Evolutionary conservation across 2,888 invertebrate genomes (phyloP).

Genomic region (Apodemia mormo): DNA sequence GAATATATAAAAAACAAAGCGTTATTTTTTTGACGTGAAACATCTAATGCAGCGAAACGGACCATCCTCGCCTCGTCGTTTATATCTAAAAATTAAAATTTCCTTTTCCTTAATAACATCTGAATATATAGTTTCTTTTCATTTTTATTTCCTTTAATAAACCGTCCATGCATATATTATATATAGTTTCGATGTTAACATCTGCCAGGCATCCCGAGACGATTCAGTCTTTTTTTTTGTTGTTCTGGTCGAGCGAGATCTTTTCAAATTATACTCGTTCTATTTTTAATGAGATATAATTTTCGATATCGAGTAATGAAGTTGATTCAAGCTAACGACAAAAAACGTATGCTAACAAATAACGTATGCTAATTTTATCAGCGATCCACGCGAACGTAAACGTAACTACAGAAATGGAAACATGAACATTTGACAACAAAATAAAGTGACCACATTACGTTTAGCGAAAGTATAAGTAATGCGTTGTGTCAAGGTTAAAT

Average conservation of each 20-base stretch:
- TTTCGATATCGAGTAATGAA: background rate
- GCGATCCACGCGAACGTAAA: background rate
- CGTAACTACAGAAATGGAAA: background rate
- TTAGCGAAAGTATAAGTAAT: background rate
- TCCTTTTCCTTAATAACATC: too few species aligned
- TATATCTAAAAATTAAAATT: too few species aligned
- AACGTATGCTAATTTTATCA: background rate
- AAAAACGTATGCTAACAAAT: background rate
- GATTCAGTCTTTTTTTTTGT: too few species aligned
- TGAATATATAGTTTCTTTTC: too few species aligned
- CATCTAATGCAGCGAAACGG: too few species aligned
- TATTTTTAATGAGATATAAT: background rate
- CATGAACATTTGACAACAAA: background rate
- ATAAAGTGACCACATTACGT: background rate
- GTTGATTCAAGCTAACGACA: background rate
- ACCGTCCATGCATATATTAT: too few species aligned
- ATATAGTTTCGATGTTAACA: too few species aligned
- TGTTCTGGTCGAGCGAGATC: too few species aligned
- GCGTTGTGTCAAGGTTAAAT: slow-evolving; percentile 3
- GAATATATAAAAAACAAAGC: too few species aligned
- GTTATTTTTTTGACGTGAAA: too few species aligned
- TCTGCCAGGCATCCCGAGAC: too few species aligned
- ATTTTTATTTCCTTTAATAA: background rate
- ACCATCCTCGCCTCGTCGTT: too few species aligned
- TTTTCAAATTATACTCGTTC: background rate